A percentile compares a stretch with the other conserved stretches of the same genome.
Conservation (phyloP, 2,888 invertebrate species). For the Thecophora atra region DNA sequence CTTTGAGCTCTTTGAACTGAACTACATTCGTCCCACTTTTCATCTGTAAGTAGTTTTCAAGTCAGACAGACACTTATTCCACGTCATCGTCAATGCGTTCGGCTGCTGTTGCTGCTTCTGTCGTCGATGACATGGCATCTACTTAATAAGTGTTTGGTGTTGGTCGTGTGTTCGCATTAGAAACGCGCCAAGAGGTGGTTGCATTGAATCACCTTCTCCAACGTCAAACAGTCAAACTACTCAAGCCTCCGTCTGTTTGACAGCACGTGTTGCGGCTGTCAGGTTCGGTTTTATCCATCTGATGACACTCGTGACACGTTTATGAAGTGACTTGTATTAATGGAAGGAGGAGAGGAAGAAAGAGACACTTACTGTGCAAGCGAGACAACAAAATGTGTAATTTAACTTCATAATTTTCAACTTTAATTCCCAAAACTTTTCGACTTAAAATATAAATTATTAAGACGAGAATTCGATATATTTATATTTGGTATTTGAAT, state of each 20-base stretch:
- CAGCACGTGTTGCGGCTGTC: conserved; percentile 27
- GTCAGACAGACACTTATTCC: conserved; percentile 8
- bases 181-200: background rate
- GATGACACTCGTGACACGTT: conserved; percentile 19
- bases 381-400: no score
- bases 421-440: no score
- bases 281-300: conserved; percentile 4
- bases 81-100: conserved; percentile 24
- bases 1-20: conserved; percentile 24
- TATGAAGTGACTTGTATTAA: background rate
- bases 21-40: conserved; percentile 25
- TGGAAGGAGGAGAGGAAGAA: no score
- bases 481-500: no score
- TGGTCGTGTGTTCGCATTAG: background rate
- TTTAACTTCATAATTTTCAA: background rate
- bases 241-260: conserved; percentile 1
- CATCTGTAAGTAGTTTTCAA: background rate
- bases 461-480: no score
- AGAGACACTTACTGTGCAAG: no score
- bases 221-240: background rate
- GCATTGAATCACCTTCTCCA: conserved; percentile 1
- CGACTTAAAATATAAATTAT: no score
- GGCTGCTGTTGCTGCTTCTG: conserved; percentile 20
- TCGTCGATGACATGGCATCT: background rate
- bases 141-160: background rate